These are phyloP conservation scores for Aegithalos caudatus DNA, from an alignment of 2,113 vertebrate genomes.

Conservation along the genomic window DNA sequence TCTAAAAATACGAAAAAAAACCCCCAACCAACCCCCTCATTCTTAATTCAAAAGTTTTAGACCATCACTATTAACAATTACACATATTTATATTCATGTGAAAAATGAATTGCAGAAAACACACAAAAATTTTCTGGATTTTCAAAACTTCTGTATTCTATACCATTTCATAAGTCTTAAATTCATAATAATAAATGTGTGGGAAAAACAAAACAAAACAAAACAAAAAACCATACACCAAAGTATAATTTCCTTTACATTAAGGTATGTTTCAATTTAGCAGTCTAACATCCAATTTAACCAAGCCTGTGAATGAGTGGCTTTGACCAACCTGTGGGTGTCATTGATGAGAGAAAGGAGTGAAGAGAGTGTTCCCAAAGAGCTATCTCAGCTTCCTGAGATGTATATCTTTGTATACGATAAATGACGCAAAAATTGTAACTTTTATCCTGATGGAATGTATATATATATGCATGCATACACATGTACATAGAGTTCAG, in stretches of 20 bases:
- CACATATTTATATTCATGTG: background rate
- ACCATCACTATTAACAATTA: background rate
- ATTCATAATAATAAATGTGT: background rate
- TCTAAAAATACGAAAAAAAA: background rate
- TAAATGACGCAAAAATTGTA: background rate
- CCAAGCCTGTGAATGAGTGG: background rate
- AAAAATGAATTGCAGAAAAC: background rate
- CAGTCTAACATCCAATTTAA: background rate
- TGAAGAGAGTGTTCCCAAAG: background rate
- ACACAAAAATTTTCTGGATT: background rate
- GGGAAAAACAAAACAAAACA: background rate
- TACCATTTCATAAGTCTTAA: background rate
- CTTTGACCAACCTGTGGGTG: background rate
- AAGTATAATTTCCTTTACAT: background rate
- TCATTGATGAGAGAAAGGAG: background rate
- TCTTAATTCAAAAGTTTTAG: background rate
- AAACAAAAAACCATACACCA: background rate
- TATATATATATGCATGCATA: background rate
- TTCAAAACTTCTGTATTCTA: background rate
- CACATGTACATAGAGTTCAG: background rate
- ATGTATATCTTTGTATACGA: background rate
- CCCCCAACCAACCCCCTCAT: accelerated
- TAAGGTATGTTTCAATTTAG: background rate
- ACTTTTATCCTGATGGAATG: background rate
- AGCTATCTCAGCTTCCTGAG: background rate